These are phyloP conservation scores for Myripristis murdjan DNA, from an alignment of 2,797 vertebrate species.

Conservation along the genomic window DNA sequence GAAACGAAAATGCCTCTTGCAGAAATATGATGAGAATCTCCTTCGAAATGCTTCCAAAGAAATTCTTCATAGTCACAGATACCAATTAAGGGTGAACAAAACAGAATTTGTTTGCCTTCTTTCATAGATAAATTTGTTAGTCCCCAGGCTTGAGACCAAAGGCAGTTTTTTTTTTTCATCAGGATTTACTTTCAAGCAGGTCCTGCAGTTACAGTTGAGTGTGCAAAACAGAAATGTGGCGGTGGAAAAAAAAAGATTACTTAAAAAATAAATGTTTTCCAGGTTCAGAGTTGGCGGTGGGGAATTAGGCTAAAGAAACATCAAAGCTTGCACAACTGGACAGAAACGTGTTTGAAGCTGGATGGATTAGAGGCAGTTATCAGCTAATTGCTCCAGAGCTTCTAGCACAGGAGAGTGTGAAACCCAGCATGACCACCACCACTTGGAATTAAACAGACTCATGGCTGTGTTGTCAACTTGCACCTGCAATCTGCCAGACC, in stretches of 20 bases:
- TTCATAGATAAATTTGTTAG: not conserved
- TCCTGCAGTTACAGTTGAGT: constrained; percentile 75
- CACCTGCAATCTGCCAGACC: constrained; percentile 58
- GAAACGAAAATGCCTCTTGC: constrained; percentile 10
- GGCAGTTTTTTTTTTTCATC: not conserved
- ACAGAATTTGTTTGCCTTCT: constrained; percentile 7
- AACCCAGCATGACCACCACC: constrained; percentile 75
- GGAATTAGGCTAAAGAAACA: constrained; percentile 81
- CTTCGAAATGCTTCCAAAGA: constrained; percentile 7
- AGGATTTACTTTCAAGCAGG: constrained; percentile 50
- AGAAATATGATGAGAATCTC: not conserved
- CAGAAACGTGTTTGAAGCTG: constrained; percentile 87
- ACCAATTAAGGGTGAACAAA: constrained; percentile 19
- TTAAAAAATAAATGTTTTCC: constrained; percentile 32
- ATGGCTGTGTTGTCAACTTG: constrained; percentile 56
- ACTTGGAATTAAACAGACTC: constrained; percentile 56
- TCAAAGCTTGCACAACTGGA: constrained; percentile 84
- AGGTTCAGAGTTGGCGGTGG: constrained; percentile 74
- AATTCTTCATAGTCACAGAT: not conserved
- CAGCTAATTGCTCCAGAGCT: constrained; percentile 82
- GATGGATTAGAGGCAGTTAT: constrained; percentile 87
- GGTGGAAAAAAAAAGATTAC: constrained; percentile 61
- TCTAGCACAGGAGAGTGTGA: constrained; percentile 71
- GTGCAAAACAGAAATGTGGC: constrained; percentile 68
- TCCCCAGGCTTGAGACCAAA: constrained; percentile 13